A percentile compares a stretch with the other conserved stretches of the same genome.
phyloP scores from a whole-genome alignment of 2,888 invertebrate species.

The Formica aserva region DNA sequence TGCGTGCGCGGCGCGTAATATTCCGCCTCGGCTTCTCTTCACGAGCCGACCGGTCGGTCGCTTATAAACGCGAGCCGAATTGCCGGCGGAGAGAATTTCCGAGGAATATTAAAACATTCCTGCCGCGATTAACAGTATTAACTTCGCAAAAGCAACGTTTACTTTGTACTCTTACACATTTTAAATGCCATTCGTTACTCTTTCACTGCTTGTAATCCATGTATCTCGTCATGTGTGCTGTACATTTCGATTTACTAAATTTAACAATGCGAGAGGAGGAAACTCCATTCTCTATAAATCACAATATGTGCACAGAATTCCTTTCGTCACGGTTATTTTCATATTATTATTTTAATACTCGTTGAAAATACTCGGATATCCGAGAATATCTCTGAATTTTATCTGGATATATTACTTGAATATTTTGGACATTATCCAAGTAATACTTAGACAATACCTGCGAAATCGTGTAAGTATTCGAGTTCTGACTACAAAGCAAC shows the following conservation, averaged over 20 bases:
- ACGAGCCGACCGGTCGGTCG: constrained; percentile 29
- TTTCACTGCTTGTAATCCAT: neutral
- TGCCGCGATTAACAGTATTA: constrained; percentile 33
- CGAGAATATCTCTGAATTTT: neutral
- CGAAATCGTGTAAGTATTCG: neutral
- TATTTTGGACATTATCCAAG: neutral
- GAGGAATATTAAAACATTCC: constrained; percentile 34
- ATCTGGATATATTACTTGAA: neutral
- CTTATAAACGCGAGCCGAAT: constrained; percentile 26
- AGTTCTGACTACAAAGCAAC: neutral
- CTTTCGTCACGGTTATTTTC: neutral
- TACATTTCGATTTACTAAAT: neutral
- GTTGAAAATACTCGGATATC: neutral
- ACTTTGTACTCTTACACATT: constrained; percentile 7
- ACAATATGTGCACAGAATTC: neutral
- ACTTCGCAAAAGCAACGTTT: constrained; percentile 35
- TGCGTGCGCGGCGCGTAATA: constrained; percentile 44
- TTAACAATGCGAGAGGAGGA: neutral
- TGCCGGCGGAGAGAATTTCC: constrained; percentile 2
- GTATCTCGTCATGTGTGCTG: neutral
- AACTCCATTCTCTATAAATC: constrained; percentile 17
- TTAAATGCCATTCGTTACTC: constrained; percentile 23
- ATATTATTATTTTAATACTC: constrained; percentile 5
- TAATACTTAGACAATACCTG: neutral
- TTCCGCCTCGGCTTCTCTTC: constrained; percentile 52